Base-by-base conservation (phyloP, 1,140 invertebrate genomes). In the Papilio polyxenes region DNA sequence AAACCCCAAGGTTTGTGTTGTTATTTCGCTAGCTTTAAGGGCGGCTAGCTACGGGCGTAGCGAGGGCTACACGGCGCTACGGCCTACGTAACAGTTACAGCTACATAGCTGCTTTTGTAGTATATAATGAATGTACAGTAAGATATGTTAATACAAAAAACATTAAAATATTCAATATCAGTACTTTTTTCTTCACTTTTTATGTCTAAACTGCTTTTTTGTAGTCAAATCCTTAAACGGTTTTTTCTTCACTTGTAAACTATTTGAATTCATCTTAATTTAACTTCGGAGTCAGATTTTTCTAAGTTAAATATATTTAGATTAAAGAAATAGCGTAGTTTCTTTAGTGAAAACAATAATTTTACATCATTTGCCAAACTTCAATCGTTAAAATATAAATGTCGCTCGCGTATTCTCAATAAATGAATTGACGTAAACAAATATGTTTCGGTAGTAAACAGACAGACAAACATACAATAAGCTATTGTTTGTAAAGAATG, bases 401-500 rank as follows among this genome's bases (percentile, higher is more conserved):
- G 17, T 15, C 23, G 4, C 62, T 31, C 62, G 2, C 23, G 62
- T 65, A 37, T 72, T 72, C 51, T 53, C 15, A 51, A 76, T 51
- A 77, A 56, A 23, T 77, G 20, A 44, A 65, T 80, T 69, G 59
- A 48, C 78, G 78, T 80, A 80, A 80, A 69, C 78, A 79, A 59
- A 79, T 59, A 59, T 15, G 37, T 79, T 77, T 59, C 17, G 15
- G 53, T 79, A 79, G 76, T 79, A 80, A 80, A 80, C 78, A 69
- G 3, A 20, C 69, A 20, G 20, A 82, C 51, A n/a, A 10, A 23
- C 56, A 53, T 69, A 83, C 82, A 83, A 81, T 80, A 76, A 80
- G 78, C 78, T 77, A 83, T 83, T 83, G 82, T 83, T 65, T 69
- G 31, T 48, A 15, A 79, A 40, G 82, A 83, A 83, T 83, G 82